phyloP scores from a whole-genome alignment of 2,113 vertebrate genomes.

The Microtus pennsylvanicus region DNA sequence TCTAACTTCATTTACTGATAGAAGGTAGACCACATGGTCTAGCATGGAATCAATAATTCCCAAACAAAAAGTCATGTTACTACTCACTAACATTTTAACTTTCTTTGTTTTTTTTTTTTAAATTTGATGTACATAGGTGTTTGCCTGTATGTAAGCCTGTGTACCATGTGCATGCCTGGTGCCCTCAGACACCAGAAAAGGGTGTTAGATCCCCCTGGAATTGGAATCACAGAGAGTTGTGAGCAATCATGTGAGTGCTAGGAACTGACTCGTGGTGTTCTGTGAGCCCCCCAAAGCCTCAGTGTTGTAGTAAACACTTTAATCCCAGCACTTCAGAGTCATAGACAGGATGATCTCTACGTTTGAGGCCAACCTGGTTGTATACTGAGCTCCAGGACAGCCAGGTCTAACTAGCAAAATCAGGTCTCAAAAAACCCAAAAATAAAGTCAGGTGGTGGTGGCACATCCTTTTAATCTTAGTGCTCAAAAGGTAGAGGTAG shows the following conservation, averaged over 20 bases:
- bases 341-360: neutral
- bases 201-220: neutral
- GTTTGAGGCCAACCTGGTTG: neutral
- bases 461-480: neutral
- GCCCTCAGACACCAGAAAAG: neutral
- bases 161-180: neutral
- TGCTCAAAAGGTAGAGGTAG: neutral
- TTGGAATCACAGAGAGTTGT: neutral
- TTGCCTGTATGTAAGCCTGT: neutral
- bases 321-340: neutral
- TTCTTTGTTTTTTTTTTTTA: neutral
- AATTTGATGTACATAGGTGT: neutral
- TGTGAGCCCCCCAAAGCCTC: neutral
- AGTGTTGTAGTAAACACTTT: neutral
- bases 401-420: neutral
- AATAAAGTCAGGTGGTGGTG: neutral
- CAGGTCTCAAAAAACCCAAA: neutral
- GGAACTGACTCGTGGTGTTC: neutral
- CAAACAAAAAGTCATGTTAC: neutral
- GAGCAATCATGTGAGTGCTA: neutral
- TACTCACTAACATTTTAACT: neutral
- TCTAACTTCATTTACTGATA: conserved; percentile 41
- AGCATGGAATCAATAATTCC: neutral
- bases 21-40: neutral
- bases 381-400: neutral